phyloP scores from a whole-genome alignment of 2,888 invertebrate species.

The Eristalinus sepulchralis region DNA sequence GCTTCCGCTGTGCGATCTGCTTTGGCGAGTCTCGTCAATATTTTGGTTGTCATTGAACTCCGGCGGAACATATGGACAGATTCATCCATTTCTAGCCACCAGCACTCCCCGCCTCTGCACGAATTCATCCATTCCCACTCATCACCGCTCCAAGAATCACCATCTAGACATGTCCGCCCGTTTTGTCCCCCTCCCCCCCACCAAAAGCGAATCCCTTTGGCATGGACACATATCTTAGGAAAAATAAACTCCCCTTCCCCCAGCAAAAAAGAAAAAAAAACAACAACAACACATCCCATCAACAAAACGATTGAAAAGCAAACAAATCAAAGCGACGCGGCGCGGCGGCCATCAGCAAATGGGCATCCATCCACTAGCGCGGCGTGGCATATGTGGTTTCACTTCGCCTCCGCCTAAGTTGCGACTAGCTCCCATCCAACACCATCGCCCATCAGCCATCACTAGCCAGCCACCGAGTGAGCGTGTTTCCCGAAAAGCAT shows the following conservation, averaged over 20 bases:
- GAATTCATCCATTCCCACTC: background rate
- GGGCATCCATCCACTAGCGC: background rate
- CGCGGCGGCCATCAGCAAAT: background rate
- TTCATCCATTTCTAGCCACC: background rate
- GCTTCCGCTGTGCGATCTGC: background rate
- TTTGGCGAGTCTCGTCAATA: background rate
- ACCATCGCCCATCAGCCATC: background rate
- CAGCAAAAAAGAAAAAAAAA: background rate
- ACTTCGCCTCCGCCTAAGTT: slow-evolving; percentile 11
- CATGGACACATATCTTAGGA: slow-evolving; percentile 4
- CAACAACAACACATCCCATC: slow-evolving; percentile 20
- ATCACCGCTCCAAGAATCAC: background rate
- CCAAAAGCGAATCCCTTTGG: background rate
- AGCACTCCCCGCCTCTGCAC: too few relatives aligned
- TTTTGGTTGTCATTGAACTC: background rate
- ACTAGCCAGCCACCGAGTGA: background rate
- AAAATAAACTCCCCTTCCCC: background rate
- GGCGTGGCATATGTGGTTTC: slow-evolving; percentile 35
- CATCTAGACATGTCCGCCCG: too few relatives aligned
- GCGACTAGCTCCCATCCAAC: background rate
- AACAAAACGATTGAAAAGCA: slow-evolving; percentile 46
- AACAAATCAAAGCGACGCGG: slow-evolving; percentile 23
- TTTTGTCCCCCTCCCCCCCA: background rate
- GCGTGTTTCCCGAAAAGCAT: slow-evolving; percentile 42
- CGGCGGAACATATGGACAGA: background rate